A percentile compares a stretch with the other conserved stretches of the same genome.
Evolutionary conservation across 2,113 vertebrate genomes (phyloP).

Genomic region (Xerus inauris): DNA sequence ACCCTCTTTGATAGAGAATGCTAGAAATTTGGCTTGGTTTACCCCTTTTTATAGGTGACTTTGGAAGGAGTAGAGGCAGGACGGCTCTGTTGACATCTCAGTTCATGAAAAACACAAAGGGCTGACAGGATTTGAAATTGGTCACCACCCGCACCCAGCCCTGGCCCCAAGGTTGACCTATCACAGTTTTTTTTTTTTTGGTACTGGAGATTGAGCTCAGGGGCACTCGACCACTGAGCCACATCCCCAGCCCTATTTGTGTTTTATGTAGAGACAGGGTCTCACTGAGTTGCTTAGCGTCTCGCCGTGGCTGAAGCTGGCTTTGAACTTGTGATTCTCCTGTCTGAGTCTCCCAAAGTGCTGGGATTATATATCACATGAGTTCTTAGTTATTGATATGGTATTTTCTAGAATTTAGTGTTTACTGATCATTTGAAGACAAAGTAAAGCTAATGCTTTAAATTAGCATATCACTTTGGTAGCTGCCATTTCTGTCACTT

Average conservation of each 20-base stretch:
- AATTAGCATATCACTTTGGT: neutral
- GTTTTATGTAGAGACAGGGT: too few relatives aligned
- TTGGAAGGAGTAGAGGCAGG: neutral
- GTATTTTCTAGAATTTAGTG: neutral
- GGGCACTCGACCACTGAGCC: too few relatives aligned
- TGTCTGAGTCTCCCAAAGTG: too few relatives aligned
- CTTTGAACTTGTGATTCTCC: too few relatives aligned
- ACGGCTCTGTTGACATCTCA: neutral
- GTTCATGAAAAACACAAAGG: neutral
- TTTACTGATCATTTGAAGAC: neutral
- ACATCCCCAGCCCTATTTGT: too few relatives aligned
- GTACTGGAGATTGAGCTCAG: too few relatives aligned
- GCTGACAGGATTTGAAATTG: neutral
- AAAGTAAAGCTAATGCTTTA: neutral
- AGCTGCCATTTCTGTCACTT: neutral
- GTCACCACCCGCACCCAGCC: neutral
- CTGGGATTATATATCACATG: too few relatives aligned
- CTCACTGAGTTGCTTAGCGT: too few relatives aligned
- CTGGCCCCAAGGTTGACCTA: neutral
- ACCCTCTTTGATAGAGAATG: slow-evolving; percentile 20
- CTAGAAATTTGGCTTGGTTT: slow-evolving; percentile 21
- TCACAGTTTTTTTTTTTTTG: neutral
- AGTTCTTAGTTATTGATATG: too few relatives aligned
- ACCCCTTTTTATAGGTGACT: neutral
- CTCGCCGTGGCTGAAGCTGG: too few relatives aligned